Conservation (phyloP, 92 coral and sea anemone genomes). For the Pocillopora meandrina region DNA sequence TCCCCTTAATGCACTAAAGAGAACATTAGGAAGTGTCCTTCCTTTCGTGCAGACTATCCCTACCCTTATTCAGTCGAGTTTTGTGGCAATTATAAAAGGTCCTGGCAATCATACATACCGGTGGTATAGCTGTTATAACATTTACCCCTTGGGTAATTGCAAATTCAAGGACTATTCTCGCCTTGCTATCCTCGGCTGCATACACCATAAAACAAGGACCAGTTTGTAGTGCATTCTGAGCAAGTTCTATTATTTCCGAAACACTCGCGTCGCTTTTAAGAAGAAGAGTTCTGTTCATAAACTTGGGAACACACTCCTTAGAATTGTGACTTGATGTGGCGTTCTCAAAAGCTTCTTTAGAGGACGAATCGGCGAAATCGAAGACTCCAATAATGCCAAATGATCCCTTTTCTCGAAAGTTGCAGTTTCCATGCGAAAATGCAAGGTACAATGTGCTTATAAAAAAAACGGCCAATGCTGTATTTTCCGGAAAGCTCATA, state of each 20-base stretch:
- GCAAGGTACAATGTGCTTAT: background rate
- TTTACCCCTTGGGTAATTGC: background rate
- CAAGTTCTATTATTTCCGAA: conserved; percentile 20
- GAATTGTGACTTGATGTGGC: conserved; percentile 25
- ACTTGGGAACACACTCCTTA: conserved; percentile 4
- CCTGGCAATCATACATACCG: background rate
- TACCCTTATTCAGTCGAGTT: too few species aligned
- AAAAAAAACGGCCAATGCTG: conserved; percentile 1
- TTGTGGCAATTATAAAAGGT: background rate
- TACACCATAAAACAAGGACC: conserved; percentile 40
- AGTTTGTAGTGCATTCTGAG: background rate
- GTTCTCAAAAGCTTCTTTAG: conserved; percentile 11
- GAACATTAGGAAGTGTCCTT: too few species aligned
- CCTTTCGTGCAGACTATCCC: too few species aligned
- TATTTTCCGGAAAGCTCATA: conserved; percentile 13
- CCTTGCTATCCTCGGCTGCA: conserved; percentile 10
- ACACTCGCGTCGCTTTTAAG: conserved; percentile 14
- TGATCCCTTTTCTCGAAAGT: background rate
- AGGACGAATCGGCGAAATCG: conserved; percentile 11
- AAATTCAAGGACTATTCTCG: conserved; percentile 26
- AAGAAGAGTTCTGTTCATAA: conserved; percentile 10
- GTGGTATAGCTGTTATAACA: conserved; percentile 20
- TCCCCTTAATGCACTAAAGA: too few species aligned
- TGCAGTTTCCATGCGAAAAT: conserved; percentile 23
- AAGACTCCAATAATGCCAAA: conserved; percentile 13